phyloP scores from a whole-genome alignment of 2,113 vertebrate species.

The Ancistrus triradiatus region DNA sequence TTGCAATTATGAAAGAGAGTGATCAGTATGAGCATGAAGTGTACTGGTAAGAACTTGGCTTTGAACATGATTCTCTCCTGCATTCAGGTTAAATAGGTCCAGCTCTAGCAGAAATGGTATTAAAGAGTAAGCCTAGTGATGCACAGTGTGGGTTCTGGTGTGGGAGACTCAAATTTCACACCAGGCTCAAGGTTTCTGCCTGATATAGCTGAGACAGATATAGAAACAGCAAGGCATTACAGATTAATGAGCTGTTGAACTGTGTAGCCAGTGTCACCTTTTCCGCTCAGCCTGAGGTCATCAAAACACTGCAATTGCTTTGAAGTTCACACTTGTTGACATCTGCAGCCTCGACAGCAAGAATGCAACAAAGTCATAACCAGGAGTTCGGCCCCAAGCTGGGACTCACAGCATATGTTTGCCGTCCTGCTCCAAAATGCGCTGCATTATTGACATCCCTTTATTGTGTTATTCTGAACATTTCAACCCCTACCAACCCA shows the following conservation, averaged over 20 bases:
- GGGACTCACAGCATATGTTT: too few relatives aligned
- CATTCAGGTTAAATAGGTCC: not conserved
- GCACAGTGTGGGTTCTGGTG: constrained; percentile 18
- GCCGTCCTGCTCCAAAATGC: too few relatives aligned
- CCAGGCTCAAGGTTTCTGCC: not conserved
- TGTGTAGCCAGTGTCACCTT: constrained; percentile 16
- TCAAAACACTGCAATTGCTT: not conserved
- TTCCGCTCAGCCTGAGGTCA: constrained; percentile 6
- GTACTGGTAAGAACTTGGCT: too few relatives aligned
- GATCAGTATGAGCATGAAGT: too few relatives aligned
- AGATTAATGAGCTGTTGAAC: constrained; percentile 21
- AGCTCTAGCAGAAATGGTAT: constrained; percentile 1
- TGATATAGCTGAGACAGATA: constrained; percentile 2
- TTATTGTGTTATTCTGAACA: constrained; percentile 1
- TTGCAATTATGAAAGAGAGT: too few relatives aligned
- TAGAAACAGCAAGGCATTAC: constrained; percentile 23
- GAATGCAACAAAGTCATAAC: not conserved
- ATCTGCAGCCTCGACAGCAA: not conserved
- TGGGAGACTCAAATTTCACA: constrained; percentile 26
- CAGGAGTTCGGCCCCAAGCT: not conserved
- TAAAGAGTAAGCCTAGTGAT: constrained; percentile 18
- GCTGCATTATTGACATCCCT: too few relatives aligned
- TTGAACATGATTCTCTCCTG: not conserved
- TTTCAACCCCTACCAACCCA: too few relatives aligned
- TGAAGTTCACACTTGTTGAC: constrained; percentile 4